Evolutionary conservation across 2,888 invertebrate genomes (phyloP), one percentile per base, ranked within the genome.

Genomic region (Dendrolimus houi): DNA sequence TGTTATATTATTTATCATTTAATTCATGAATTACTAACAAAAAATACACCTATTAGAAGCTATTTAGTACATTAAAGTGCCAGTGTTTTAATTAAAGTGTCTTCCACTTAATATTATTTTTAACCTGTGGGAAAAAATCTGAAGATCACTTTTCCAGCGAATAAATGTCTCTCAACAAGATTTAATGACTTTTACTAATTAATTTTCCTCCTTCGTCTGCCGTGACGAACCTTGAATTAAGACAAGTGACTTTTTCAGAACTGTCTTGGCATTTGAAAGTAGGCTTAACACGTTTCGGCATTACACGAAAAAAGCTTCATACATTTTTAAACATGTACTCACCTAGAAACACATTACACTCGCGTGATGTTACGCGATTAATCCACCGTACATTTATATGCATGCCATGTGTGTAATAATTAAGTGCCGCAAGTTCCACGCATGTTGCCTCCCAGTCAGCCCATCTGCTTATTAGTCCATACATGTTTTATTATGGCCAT

Each of bases 401-500:
- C 69, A 68, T 67, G 68, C 65, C 69, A 64, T 63, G 64, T 72
- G 56, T 63, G 64, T 72, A 57, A 63, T 73, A 65, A 70, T 73
- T 68, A 64, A 63, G 57, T 59, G 29, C 54, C 47, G 54, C 56
- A 59, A 47, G 9, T 47, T 9, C 47, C 47, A 47, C 47, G 47
- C 47, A 47, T 53, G 57, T 60, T 56, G 47, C 9, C 47, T 12
- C 29, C 29, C 29, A 29, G 29, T 29, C 47, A 47, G 47, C 12
- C 47, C 47, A 47, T 47, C 47, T 47, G 47, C 12, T 47, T 47
- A 47, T 47, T 47, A 47, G 47, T 47, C 47, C 47, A 8, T 47
- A 47, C 47, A 47, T 47, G 7, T 47, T 47, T 47, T 47, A 47
- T 47, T 47, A 12, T 8, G 12, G 29, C 6, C 29, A 29, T 29